phyloP scores from a whole-genome alignment of 2,113 vertebrate genomes.

The Brachyistius frenatus region DNA sequence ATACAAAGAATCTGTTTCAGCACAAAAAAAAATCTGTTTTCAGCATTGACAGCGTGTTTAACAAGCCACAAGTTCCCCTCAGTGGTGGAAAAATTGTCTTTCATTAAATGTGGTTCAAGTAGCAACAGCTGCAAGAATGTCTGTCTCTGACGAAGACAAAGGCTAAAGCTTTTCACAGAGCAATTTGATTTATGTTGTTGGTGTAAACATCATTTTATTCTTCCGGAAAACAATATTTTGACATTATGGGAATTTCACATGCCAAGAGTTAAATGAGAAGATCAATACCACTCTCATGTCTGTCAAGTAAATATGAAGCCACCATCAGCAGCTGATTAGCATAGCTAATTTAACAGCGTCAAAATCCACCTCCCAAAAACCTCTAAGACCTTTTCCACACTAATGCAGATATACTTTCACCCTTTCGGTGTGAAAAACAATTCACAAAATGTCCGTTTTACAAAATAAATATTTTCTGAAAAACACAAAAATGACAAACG shows the following conservation, averaged over 20 bases:
- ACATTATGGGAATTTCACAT: background rate
- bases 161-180: background rate
- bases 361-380: too few species aligned
- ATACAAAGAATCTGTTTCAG: conserved; percentile 49
- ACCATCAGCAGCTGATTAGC: too few species aligned
- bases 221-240: background rate
- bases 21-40: conserved; percentile 35
- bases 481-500: too few species aligned
- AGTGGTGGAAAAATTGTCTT: conserved; percentile 55
- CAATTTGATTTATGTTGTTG: background rate
- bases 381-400: too few species aligned
- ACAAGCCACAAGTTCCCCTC: conserved; percentile 57
- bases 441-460: too few species aligned
- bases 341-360: too few species aligned
- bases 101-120: conserved; percentile 69
- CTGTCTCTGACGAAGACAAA: conserved; percentile 43
- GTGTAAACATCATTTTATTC: background rate
- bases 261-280: background rate
- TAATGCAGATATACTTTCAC: too few species aligned
- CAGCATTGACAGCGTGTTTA: conserved; percentile 55
- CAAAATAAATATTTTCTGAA: too few species aligned
- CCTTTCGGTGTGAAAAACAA: too few species aligned
- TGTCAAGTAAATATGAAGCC: background rate
- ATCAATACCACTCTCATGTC: background rate
- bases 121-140: conserved; percentile 61